Evolutionary conservation across 2,888 invertebrate genomes (phyloP).

Genomic region (Palloptera scutellata): DNA sequence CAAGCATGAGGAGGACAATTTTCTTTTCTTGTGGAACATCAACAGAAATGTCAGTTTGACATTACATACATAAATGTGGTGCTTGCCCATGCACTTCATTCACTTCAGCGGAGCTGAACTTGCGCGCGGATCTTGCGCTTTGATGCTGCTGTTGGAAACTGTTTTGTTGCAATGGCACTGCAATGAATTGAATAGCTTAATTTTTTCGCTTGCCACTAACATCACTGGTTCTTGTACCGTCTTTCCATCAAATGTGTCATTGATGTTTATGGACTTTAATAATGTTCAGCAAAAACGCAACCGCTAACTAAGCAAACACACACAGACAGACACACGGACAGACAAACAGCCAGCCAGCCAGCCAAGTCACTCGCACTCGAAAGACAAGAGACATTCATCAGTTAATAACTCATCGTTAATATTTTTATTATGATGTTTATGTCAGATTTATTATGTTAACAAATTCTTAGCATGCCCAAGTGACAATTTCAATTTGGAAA

Average conservation of each 20-base stretch:
- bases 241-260: constrained; percentile 21
- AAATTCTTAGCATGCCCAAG: constrained; percentile 58
- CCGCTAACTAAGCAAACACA: not conserved
- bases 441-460: constrained; percentile 62
- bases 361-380: too few relatives aligned
- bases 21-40: not conserved
- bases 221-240: not conserved
- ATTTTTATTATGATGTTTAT: constrained; percentile 56
- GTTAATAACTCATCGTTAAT: constrained; percentile 57
- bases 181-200: too few relatives aligned
- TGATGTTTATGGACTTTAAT: constrained; percentile 12
- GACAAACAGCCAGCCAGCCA: constrained; percentile 6
- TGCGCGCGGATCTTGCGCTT: constrained; percentile 16
- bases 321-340: not conserved
- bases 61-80: constrained; percentile 19
- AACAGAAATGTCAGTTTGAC: constrained; percentile 24
- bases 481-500: constrained; percentile 60
- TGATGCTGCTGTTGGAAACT: not conserved
- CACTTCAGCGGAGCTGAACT: constrained; percentile 11
- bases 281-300: not conserved
- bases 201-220: too few relatives aligned
- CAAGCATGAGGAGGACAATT: not conserved
- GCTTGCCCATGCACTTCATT: not conserved
- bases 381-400: constrained; percentile 42
- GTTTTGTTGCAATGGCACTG: too few relatives aligned